Base-by-base conservation (phyloP, 1,140 invertebrate species). In the Caenorhabditis briggsae region DNA sequence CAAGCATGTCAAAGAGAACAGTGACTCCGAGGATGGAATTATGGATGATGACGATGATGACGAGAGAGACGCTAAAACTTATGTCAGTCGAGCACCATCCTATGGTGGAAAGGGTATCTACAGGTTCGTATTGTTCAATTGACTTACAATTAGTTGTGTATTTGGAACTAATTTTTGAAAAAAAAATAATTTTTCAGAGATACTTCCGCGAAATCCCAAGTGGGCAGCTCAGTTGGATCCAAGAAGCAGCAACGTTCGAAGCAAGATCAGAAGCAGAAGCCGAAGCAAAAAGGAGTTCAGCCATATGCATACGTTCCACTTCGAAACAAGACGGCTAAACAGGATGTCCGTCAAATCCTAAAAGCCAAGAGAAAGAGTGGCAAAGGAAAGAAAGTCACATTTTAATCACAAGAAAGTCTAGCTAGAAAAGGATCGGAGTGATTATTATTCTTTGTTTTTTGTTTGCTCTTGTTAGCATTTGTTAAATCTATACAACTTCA, bases 221-320 rank as follows among this genome's bases (percentile, higher is more conserved):
- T 56, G 20, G 70, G 85, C 18, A 59, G 85, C 43, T 56, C 46
- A 82, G 18, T 33, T 3, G 43, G 58, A 61, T 23, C 11, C 16
- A 25, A 58, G 12, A 61, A 48, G 20, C 43, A 78, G 3, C 70
- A 78, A n/a, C 43, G 46, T 23, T n/a, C 12, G 25, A 48, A 88
- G 74, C 11, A 18, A 5, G 33, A 64, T 16, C 59, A 46, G 6
- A 87, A 85, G 85, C 33, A 74, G 43, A 64, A 55, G 50, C 8
- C 20, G 2, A 9, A 59, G 18, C 61, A 65, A 33, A 84, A 88
- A 25, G 46, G 46, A n/a, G 65, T 88, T 41, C 88, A 88, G 61
- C 88, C 88, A 11, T 88, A 88, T 41, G 86, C 88, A 18, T 88
- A 88, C 64, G 83, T 88, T 48, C 88, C 88, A 14, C 82, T 88